Percentiles rank a stretch among this genome's conserved stretches.
Evolutionary conservation across 2,797 vertebrate species (phyloP).

Genomic region (Protonibea diacanthus): DNA sequence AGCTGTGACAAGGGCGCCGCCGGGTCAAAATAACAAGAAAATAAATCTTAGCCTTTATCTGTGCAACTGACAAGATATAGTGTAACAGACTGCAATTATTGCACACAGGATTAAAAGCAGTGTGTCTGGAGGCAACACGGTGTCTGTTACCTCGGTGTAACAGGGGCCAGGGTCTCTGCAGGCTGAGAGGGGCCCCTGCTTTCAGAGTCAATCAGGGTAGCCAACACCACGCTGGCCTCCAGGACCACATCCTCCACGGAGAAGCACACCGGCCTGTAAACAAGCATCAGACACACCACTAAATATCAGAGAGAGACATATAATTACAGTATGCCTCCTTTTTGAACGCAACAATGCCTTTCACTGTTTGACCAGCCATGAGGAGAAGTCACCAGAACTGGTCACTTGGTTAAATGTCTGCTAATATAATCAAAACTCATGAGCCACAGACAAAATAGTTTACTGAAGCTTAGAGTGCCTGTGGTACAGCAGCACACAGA

Average conservation of each 20-base stretch:
- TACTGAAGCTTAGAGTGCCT: background rate
- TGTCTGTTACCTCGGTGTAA: constrained; percentile 65
- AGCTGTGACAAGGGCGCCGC: background rate
- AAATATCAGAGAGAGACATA: background rate
- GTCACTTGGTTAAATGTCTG: background rate
- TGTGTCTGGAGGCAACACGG: background rate
- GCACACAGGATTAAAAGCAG: constrained; percentile 1
- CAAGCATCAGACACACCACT: background rate
- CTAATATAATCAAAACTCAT: background rate
- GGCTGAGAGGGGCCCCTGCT: constrained; percentile 71
- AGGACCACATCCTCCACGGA: constrained; percentile 88
- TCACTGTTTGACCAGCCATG: background rate
- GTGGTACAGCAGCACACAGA: background rate
- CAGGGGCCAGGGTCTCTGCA: constrained; percentile 11
- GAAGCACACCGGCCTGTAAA: constrained; percentile 90
- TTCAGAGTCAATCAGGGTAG: constrained; percentile 86
- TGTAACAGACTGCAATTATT: background rate
- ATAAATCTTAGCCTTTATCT: background rate
- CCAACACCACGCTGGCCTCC: constrained; percentile 91
- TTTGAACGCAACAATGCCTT: background rate
- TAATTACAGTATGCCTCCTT: too few species aligned
- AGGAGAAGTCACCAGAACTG: background rate
- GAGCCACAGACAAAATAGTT: background rate
- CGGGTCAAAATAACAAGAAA: constrained; percentile 15
- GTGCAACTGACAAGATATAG: too few species aligned